These are phyloP conservation scores for Phalacrocorax aristotelis DNA, from an alignment of 2,113 vertebrate genomes.

Conservation along the genomic window DNA sequence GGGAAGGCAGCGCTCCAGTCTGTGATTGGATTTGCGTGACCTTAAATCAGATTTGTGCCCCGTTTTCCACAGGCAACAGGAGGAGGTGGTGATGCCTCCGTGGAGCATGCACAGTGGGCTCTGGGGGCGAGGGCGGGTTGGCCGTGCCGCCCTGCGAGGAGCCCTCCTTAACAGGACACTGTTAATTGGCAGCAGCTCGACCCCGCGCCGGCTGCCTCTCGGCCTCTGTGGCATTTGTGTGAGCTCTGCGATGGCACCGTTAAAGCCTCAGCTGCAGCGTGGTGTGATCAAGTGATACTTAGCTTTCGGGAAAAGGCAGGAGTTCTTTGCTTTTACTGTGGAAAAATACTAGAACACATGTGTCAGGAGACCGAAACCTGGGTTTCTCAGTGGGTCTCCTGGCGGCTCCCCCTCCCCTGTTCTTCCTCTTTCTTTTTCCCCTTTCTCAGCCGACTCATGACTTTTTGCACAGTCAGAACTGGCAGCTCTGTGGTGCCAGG, in stretches of 20 bases:
- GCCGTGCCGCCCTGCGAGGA: background rate
- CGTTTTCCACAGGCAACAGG: accelerated
- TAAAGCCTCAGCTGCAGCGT: accelerated
- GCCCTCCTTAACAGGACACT: background rate
- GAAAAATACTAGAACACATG: background rate
- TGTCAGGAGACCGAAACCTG: background rate
- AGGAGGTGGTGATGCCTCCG: background rate
- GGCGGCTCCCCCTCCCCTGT: background rate
- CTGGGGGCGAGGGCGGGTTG: background rate
- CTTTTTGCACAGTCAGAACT: background rate
- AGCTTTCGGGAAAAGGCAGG: background rate
- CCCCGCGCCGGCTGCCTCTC: background rate
- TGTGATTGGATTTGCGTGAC: background rate
- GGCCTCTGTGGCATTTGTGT: accelerated
- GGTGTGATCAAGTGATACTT: background rate
- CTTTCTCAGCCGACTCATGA: background rate
- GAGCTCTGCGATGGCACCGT: background rate
- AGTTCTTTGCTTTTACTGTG: background rate
- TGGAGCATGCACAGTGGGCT: background rate
- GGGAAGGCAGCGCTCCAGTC: background rate
- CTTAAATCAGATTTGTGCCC: background rate
- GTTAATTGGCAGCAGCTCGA: background rate
- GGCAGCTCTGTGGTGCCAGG: background rate
- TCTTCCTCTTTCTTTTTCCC: background rate
- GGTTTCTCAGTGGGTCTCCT: background rate